Conservation (phyloP, 2,113 vertebrate genomes). For the Sardina pilchardus region DNA sequence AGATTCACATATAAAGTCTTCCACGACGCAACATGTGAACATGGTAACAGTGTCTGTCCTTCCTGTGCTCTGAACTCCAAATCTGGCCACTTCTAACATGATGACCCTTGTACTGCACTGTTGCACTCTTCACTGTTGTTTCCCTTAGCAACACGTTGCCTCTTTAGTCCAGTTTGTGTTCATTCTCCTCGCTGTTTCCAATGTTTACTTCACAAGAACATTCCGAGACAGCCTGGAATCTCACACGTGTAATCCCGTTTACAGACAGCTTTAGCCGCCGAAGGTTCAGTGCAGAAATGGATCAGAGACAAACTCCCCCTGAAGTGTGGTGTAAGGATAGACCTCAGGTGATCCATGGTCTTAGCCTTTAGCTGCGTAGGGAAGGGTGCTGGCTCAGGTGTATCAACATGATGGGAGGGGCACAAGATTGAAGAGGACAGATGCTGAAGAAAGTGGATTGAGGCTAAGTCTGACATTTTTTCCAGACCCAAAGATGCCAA, state of each 20-base stretch:
- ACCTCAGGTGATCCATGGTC: neutral
- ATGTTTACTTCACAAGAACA: neutral
- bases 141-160: neutral
- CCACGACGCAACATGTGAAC: too few relatives aligned
- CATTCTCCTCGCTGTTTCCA: neutral
- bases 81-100: neutral
- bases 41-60: too few relatives aligned
- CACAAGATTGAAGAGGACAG: neutral
- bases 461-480: neutral
- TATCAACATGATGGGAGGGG: neutral
- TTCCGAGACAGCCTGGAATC: neutral
- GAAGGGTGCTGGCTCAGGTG: neutral
- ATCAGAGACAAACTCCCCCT: neutral
- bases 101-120: neutral
- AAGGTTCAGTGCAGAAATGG: neutral
- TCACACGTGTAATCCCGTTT: neutral
- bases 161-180: neutral
- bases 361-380: neutral
- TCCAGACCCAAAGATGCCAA: neutral
- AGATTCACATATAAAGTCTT: too few relatives aligned
- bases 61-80: neutral
- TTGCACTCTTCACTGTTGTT: neutral
- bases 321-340: neutral
- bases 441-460: neutral
- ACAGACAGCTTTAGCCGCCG: slow-evolving; percentile 11